A percentile compares a stretch with the other conserved stretches of the same genome.
Evolutionary conservation across 2,888 invertebrate species (phyloP).

Genomic region (Tachystola acroxantha): DNA sequence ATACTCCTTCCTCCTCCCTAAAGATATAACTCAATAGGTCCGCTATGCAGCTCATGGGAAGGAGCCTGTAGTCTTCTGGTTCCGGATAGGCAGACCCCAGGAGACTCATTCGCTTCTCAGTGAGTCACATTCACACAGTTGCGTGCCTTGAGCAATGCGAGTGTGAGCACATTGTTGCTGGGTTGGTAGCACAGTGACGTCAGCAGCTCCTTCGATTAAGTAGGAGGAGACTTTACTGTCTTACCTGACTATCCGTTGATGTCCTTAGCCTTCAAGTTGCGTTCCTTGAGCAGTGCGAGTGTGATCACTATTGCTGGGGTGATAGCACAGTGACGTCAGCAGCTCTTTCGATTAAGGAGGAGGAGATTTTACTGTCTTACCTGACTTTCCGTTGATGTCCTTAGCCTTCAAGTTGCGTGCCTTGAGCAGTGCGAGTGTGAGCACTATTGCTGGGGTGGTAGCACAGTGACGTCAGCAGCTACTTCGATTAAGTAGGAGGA

Average conservation of each 20-base stretch:
- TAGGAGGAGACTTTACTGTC: no score
- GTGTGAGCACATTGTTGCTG: constrained; percentile 93
- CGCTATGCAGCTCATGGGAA: no score
- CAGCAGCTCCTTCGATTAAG: constrained; percentile 90
- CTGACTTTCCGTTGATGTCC: neutral
- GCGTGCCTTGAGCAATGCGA: constrained; percentile 94
- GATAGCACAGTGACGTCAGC: constrained; percentile 95
- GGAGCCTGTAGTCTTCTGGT: no score
- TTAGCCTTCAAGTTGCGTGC: neutral
- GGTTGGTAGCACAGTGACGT: constrained; percentile 97
- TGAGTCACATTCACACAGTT: no score
- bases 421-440: no score
- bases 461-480: constrained; percentile 81
- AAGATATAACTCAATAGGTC: no score
- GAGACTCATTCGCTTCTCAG: no score
- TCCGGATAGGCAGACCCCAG: no score
- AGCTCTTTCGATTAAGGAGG: no score
- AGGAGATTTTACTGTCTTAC: no score
- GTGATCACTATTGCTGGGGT: constrained; percentile 97
- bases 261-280: constrained; percentile 97
- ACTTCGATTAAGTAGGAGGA: no score
- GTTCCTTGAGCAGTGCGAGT: constrained; percentile 92
- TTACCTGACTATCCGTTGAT: constrained; percentile 97
- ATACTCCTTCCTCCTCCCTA: no score
- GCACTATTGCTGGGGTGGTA: neutral